Conservation (phyloP, 1,140 invertebrate species). For the Philotrypesis tridentata region DNA sequence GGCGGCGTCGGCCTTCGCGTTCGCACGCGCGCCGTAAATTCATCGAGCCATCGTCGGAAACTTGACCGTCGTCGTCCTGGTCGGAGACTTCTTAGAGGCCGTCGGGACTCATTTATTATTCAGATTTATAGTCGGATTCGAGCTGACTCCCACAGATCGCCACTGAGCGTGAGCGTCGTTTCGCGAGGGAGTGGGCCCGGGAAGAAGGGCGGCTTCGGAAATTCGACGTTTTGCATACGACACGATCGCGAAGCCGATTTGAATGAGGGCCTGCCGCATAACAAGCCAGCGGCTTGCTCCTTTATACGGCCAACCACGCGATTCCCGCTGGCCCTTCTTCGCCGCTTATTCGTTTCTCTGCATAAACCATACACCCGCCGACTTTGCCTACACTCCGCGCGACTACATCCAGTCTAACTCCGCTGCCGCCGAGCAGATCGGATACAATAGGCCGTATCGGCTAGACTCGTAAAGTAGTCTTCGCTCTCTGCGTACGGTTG, state of each 20-base stretch:
- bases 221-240: constrained; percentile 75
- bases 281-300: constrained; percentile 63
- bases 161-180: constrained; percentile 56
- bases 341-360: constrained; percentile 6
- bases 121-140: constrained; percentile 73
- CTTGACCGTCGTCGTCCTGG: constrained; percentile 61
- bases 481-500: constrained; percentile 23
- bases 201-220: constrained; percentile 58
- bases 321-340: constrained; percentile 18
- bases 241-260: constrained; percentile 69
- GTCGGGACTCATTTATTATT: constrained; percentile 74
- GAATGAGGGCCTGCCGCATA: constrained; percentile 67
- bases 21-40: constrained; percentile 60
- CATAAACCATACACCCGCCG: not conserved
- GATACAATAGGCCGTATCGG: constrained; percentile 30
- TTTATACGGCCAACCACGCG: constrained; percentile 62
- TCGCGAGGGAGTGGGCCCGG: constrained; percentile 43
- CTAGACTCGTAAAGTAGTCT: constrained; percentile 27
- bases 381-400: constrained; percentile 30
- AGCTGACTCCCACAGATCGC: constrained; percentile 72
- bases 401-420: constrained; percentile 1
- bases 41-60: constrained; percentile 49
- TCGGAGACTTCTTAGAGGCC: constrained; percentile 73
- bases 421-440: not conserved
- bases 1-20: constrained; percentile 19